A percentile compares a stretch with the other conserved stretches of the same genome.
These are phyloP conservation scores for Gambusia affinis DNA, from an alignment of 2,113 vertebrate genomes.

Conservation along the genomic window DNA sequence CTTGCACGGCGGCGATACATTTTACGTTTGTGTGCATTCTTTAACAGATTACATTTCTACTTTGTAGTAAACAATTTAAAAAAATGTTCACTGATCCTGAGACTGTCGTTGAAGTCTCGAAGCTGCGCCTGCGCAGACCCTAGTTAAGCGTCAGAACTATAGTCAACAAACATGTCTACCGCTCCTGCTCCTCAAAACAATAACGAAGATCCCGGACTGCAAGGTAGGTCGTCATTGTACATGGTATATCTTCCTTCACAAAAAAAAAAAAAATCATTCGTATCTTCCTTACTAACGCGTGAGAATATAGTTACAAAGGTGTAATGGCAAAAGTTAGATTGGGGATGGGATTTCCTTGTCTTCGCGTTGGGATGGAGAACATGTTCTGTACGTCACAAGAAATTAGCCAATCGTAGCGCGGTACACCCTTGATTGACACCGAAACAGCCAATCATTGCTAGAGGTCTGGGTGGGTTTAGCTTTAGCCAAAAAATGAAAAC, in stretches of 20 bases:
- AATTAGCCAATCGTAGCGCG: conserved; percentile 52
- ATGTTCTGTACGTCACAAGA: conserved; percentile 34
- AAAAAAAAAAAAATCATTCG: too few relatives aligned
- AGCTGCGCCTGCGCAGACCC: conserved; percentile 60
- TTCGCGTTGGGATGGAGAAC: conserved; percentile 51
- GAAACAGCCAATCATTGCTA: conserved; percentile 51
- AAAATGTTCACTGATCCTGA: neutral
- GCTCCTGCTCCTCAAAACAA: conserved; percentile 79
- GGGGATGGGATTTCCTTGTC: conserved; percentile 71
- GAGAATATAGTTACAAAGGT: conserved; percentile 8
- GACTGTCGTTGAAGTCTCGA: neutral
- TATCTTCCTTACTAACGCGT: fast-evolving
- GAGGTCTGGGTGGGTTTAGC: conserved; percentile 46
- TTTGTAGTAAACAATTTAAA: neutral
- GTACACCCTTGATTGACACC: conserved; percentile 55
- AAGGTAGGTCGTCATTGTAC: conserved; percentile 68
- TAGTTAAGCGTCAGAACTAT: conserved; percentile 69
- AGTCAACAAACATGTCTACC: conserved; percentile 84
- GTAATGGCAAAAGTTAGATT: conserved; percentile 68
- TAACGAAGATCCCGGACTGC: conserved; percentile 81
- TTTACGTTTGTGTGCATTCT: neutral
- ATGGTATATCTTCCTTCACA: neutral
- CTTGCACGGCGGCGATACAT: neutral
- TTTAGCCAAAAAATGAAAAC: conserved; percentile 75
- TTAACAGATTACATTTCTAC: neutral